Percentiles rank a stretch among this genome's conserved stretches.
phyloP scores from a whole-genome alignment of 2,113 vertebrate genomes.

The Hystrix cristata region DNA sequence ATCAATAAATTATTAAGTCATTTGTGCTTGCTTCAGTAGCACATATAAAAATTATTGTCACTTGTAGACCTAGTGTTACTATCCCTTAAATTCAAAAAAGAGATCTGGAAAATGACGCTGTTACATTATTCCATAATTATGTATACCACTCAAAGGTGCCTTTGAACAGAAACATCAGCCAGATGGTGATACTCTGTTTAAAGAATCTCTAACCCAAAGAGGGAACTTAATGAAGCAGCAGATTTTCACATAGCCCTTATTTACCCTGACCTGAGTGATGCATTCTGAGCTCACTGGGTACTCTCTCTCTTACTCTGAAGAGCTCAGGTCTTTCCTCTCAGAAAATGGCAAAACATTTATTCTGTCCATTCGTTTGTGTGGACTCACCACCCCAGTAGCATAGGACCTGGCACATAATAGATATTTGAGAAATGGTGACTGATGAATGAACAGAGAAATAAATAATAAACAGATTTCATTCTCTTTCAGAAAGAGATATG shows the following conservation, averaged over 20 bases:
- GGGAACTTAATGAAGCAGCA: constrained; percentile 51
- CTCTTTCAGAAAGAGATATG: not conserved
- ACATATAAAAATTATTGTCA: no score
- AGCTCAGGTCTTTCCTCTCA: constrained; percentile 16
- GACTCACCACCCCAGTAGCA: not conserved
- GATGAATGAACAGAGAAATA: not conserved
- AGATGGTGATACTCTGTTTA: constrained; percentile 54
- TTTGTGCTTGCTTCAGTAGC: no score
- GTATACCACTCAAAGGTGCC: constrained; percentile 25
- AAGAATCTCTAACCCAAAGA: constrained; percentile 53
- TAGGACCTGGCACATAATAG: not conserved
- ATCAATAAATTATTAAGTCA: not conserved
- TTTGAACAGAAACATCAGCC: constrained; percentile 64
- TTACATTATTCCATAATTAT: constrained; percentile 26
- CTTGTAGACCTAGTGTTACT: not conserved
- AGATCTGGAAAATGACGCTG: not conserved
- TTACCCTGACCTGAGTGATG: constrained; percentile 47
- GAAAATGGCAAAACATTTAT: not conserved
- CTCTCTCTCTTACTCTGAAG: constrained; percentile 20
- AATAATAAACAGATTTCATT: constrained; percentile 20
- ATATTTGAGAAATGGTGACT: constrained; percentile 3
- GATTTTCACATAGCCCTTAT: constrained; percentile 1
- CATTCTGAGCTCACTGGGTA: not conserved
- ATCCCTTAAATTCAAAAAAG: constrained; percentile 21
- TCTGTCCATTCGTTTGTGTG: not conserved